A percentile compares a stretch with the other conserved stretches of the same genome.
These are phyloP conservation scores for Manacus vitellinus DNA, from an alignment of 2,113 vertebrate species.

Conservation along the genomic window DNA sequence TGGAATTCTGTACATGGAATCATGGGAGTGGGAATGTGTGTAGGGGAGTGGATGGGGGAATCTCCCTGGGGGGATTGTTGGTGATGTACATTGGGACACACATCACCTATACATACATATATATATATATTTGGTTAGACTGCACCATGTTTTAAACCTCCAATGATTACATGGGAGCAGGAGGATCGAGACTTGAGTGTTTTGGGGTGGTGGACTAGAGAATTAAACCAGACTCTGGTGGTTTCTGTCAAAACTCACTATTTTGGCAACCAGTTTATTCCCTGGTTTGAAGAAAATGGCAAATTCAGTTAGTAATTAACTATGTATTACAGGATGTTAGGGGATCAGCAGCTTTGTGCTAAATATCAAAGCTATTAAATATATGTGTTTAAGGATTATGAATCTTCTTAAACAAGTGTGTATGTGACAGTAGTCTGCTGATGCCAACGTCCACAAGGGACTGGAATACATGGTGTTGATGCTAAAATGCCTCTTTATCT, in stretches of 20 bases:
- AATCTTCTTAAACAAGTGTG: neutral
- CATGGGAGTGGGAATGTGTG: neutral
- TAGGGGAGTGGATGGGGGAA: neutral
- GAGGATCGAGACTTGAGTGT: neutral
- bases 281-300: neutral
- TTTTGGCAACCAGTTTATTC: neutral
- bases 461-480: neutral
- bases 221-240: neutral
- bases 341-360: neutral
- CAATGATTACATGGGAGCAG: neutral
- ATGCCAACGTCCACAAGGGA: neutral
- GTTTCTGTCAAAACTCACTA: neutral
- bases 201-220: neutral
- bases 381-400: neutral
- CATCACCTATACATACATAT: neutral
- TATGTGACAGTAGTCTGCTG: neutral
- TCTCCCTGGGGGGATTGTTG: neutral
- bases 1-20: neutral
- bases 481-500: neutral
- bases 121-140: neutral
- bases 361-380: constrained; percentile 1
- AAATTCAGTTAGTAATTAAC: neutral
- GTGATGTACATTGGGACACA: accelerated
- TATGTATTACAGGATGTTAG: neutral
- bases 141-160: neutral